These are phyloP conservation scores for Torymus auratus DNA, from an alignment of 2,888 invertebrate genomes.

Conservation along the genomic window DNA sequence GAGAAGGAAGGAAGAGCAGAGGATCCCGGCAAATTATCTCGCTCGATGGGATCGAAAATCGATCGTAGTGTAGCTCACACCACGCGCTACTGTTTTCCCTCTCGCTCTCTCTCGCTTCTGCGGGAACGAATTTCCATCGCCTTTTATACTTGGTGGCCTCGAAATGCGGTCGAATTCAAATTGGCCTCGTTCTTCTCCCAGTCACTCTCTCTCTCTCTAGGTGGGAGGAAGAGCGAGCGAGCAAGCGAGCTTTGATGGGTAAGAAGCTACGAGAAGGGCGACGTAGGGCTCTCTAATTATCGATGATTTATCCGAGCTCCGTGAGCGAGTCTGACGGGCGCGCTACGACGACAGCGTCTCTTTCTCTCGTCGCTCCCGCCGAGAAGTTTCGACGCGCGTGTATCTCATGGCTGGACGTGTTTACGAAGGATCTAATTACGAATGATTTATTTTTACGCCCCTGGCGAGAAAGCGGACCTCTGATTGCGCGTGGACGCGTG, in stretches of 20 bases:
- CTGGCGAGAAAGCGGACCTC: too few species aligned
- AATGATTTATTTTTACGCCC: slow-evolving; percentile 36
- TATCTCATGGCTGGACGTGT: slow-evolving; percentile 4
- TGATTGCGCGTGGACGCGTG: not conserved
- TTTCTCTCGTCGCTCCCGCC: not conserved
- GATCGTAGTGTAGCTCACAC: slow-evolving; percentile 10
- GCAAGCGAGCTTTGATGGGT: not conserved
- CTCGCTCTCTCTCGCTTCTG: not conserved
- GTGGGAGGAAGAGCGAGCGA: not conserved
- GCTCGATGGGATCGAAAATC: slow-evolving; percentile 59
- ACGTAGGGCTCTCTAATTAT: slow-evolving; percentile 31
- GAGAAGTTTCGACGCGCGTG: not conserved
- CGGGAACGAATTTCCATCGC: not conserved
- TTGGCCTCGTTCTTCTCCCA: not conserved
- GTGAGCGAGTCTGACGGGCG: slow-evolving; percentile 24
- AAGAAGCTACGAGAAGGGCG: not conserved
- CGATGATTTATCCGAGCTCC: slow-evolving; percentile 46
- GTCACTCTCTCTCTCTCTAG: not conserved
- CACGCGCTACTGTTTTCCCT: not conserved
- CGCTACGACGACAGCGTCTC: slow-evolving; percentile 2
- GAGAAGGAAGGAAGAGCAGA: slow-evolving; percentile 2
- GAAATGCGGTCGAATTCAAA: slow-evolving; percentile 22
- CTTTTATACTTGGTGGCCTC: not conserved
- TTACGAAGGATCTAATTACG: slow-evolving; percentile 34
- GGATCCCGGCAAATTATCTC: slow-evolving; percentile 54